These are phyloP conservation scores for Rhabdomys pumilio DNA, from an alignment of 2,797 vertebrate genomes.

Conservation along the genomic window DNA sequence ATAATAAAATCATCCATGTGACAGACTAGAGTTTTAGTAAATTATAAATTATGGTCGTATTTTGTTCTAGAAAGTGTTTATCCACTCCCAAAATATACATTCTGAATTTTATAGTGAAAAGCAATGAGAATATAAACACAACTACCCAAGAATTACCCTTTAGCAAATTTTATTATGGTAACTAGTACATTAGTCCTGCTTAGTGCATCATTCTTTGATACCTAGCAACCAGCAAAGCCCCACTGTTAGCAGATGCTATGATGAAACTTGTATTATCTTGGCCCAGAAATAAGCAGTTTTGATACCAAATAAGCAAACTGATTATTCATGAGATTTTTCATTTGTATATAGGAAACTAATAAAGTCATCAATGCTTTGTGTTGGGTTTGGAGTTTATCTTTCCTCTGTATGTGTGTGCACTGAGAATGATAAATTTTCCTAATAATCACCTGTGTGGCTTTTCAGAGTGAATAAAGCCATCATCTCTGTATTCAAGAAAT, in stretches of 20 bases:
- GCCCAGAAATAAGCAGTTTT: not conserved
- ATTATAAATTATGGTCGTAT: not conserved
- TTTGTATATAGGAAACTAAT: not conserved
- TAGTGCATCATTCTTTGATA: not conserved
- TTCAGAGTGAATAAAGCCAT: conserved; percentile 23
- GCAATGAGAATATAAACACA: not conserved
- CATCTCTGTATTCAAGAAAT: not conserved
- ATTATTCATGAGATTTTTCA: not conserved
- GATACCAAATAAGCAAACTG: not conserved
- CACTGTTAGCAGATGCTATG: not conserved
- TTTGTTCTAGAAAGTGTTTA: not conserved
- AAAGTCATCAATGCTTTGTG: not conserved
- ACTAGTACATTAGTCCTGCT: not conserved
- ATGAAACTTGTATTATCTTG: not conserved
- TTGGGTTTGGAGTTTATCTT: not conserved
- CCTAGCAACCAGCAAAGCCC: not conserved
- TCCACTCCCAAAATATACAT: not conserved
- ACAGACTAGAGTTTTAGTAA: not conserved
- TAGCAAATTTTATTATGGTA: not conserved
- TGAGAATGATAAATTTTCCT: not conserved
- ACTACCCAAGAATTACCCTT: not conserved
- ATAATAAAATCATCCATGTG: not conserved
- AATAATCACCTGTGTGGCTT: not conserved
- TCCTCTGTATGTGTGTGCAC: not conserved
- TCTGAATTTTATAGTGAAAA: conserved; percentile 41